These are phyloP conservation scores for Chinchilla lanigera DNA, from an alignment of 2,113 vertebrate species.

Conservation along the genomic window DNA sequence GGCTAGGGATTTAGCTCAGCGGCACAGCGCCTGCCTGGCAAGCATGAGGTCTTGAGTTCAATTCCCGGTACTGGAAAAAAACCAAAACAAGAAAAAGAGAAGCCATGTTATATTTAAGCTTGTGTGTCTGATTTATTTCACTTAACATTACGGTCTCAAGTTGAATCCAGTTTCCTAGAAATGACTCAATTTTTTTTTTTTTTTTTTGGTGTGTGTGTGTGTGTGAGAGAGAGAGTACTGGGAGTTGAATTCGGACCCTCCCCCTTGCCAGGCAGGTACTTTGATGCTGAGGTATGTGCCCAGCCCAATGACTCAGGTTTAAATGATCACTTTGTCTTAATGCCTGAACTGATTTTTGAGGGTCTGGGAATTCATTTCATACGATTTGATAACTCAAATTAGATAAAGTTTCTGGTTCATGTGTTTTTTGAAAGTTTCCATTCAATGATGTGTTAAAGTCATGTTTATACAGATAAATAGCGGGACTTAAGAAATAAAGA, in stretches of 20 bases:
- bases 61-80: no score
- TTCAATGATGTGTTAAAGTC: neutral
- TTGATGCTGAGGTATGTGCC: no score
- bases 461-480: neutral
- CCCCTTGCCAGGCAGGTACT: no score
- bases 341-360: neutral
- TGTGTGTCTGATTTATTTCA: neutral
- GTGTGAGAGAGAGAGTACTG: no score
- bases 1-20: no score
- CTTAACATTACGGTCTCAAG: neutral
- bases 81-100: no score
- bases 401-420: neutral
- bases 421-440: constrained; percentile 27
- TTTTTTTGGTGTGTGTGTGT: no score
- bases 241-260: no score
- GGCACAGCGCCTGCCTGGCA: no score
- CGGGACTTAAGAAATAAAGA: neutral
- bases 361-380: neutral
- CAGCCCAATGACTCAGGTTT: neutral
- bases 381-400: neutral
- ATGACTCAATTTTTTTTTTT: no score
- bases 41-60: no score
- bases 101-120: neutral
- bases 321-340: neutral
- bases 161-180: neutral